A percentile compares a stretch with the other conserved stretches of the same genome.
These are phyloP conservation scores for Daktulosphaira vitifoliae DNA, from an alignment of 1,140 invertebrate genomes.

Conservation along the genomic window DNA sequence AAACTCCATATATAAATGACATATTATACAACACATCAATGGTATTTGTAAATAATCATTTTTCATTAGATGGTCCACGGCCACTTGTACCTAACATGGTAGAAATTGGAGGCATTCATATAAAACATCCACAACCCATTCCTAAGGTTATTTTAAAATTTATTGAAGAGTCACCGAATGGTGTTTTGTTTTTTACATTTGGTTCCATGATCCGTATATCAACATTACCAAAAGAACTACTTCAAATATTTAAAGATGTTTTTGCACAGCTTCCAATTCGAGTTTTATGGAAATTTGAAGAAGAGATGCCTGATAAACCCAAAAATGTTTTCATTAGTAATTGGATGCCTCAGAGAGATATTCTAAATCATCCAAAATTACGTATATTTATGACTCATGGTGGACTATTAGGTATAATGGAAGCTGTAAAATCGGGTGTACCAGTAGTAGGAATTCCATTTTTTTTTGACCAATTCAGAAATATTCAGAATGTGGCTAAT, in stretches of 20 bases:
- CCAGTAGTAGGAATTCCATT: slow-evolving; percentile 52
- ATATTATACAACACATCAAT: slow-evolving; percentile 52
- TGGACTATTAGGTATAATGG: slow-evolving; percentile 46
- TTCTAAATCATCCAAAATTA: slow-evolving; percentile 40
- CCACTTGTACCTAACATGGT: slow-evolving; percentile 53
- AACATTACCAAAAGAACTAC: slow-evolving; percentile 48
- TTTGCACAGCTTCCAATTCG: slow-evolving; percentile 51
- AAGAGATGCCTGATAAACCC: no score
- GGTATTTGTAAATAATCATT: slow-evolving; percentile 57
- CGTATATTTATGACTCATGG: slow-evolving; percentile 50
- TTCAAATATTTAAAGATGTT: slow-evolving; percentile 51
- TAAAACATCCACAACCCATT: slow-evolving; percentile 49
- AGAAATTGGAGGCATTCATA: no score
- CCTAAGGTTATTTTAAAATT: slow-evolving; percentile 51
- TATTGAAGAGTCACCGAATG: slow-evolving; percentile 48
- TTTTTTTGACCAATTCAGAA: slow-evolving; percentile 53
- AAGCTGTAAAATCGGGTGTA: slow-evolving; percentile 45
- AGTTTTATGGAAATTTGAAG: slow-evolving; percentile 57
- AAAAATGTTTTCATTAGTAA: slow-evolving; percentile 51
- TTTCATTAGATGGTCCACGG: slow-evolving; percentile 49
- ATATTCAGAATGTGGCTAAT: slow-evolving; percentile 42
- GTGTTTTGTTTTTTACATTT: slow-evolving; percentile 59
- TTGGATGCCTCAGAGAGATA: slow-evolving; percentile 55
- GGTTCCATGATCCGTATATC: slow-evolving; percentile 47
- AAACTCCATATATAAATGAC: slow-evolving; percentile 45